These are phyloP conservation scores for Nylanderia fulva DNA, from an alignment of 1,140 invertebrate species.

Conservation along the genomic window DNA sequence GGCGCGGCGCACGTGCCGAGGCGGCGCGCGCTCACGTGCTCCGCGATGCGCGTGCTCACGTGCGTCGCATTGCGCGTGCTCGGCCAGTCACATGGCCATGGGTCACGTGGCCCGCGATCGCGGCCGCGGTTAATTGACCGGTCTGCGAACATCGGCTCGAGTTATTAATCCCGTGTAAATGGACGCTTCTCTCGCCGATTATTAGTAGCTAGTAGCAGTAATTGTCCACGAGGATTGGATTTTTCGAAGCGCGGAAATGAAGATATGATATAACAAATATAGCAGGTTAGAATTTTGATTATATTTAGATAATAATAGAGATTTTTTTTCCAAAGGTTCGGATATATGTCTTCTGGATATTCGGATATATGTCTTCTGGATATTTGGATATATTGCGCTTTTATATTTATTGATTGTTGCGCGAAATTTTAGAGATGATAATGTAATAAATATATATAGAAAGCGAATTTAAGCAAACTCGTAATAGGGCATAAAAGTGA, in stretches of 20 bases:
- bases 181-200: not conserved
- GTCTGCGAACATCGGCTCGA: not conserved
- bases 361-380: no score
- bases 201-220: constrained; percentile 3
- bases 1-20: constrained; percentile 34
- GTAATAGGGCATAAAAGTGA: not conserved
- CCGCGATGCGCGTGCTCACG: not conserved
- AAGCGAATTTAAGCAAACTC: not conserved
- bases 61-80: constrained; percentile 31
- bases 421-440: not conserved
- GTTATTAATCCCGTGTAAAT: constrained; percentile 12
- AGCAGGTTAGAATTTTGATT: no score
- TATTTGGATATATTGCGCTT: no score
- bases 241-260: not conserved
- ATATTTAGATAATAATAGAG: no score
- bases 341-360: no score
- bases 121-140: constrained; percentile 1
- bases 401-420: no score
- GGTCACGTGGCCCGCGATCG: constrained; percentile 18
- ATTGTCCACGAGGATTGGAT: constrained; percentile 11
- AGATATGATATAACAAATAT: no score
- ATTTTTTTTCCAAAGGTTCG: no score
- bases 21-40: not conserved
- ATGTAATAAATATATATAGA: not conserved
- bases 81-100: constrained; percentile 1